Conservation (phyloP, 2,113 vertebrate species). For the Baryphthengus martii region DNA sequence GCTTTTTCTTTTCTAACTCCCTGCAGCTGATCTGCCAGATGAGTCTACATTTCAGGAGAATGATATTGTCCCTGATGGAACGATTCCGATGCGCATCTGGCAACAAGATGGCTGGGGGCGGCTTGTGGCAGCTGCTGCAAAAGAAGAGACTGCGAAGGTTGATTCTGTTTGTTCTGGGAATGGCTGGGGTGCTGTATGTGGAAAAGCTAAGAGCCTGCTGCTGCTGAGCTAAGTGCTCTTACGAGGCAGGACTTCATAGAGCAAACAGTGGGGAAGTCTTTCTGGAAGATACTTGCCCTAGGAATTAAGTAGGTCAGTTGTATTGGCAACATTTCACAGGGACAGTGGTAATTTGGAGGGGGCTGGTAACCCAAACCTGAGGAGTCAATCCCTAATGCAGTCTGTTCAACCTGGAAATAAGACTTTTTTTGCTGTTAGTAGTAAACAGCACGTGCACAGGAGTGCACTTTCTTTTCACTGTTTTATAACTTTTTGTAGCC, state of each 20-base stretch:
- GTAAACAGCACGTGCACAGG: too few relatives aligned
- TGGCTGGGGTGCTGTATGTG: background rate
- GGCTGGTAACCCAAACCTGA: background rate
- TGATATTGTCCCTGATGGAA: constrained; percentile 57
- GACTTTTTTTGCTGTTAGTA: background rate
- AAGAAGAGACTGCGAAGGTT: constrained; percentile 64
- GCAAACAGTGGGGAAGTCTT: background rate
- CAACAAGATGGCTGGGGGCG: constrained; percentile 61
- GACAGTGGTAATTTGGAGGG: background rate
- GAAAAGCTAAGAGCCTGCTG: background rate
- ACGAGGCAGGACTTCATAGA: background rate
- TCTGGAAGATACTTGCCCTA: background rate
- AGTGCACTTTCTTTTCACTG: background rate
- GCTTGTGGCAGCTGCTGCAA: constrained; percentile 65
- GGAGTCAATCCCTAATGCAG: background rate
- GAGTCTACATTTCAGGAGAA: constrained; percentile 45
- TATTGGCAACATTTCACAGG: background rate
- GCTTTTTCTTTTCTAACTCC: background rate
- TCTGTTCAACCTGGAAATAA: background rate
- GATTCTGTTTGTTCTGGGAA: background rate
- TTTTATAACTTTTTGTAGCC: background rate
- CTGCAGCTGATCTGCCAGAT: constrained; percentile 65
- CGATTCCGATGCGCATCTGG: constrained; percentile 67
- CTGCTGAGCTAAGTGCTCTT: background rate
- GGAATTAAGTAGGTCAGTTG: too few relatives aligned